Conservation (phyloP, 2,797 vertebrate species). For the Schizothorax lantsangensis region DNA sequence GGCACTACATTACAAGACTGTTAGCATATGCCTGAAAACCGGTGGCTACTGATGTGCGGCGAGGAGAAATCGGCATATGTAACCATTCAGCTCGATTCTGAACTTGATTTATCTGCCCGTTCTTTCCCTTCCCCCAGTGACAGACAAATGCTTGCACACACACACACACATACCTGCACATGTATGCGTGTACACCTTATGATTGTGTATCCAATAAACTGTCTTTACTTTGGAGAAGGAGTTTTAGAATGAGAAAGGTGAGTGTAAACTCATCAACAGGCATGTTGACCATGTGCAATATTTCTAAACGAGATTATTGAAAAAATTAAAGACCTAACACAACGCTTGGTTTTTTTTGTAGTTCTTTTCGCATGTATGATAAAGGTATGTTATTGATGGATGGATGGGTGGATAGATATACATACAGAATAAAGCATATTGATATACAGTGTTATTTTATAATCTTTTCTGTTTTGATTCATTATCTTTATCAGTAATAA, state of each 20-base stretch:
- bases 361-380: constrained; percentile 53
- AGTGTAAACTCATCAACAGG: constrained; percentile 82
- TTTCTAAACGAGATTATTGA: constrained; percentile 87
- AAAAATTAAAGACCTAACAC: constrained; percentile 87
- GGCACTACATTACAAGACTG: constrained; percentile 58
- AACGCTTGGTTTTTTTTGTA: constrained; percentile 57
- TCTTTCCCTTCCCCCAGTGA: constrained; percentile 16
- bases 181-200: constrained; percentile 81
- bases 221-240: constrained; percentile 83
- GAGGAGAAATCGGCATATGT: constrained; percentile 9
- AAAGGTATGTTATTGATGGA: not conserved
- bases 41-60: constrained; percentile 16
- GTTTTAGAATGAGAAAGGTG: constrained; percentile 79
- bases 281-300: constrained; percentile 89
- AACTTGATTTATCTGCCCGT: constrained; percentile 36
- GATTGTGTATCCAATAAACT: constrained; percentile 83
- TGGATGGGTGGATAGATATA: not conserved
- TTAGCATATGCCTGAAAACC: constrained; percentile 54
- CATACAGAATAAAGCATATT: not conserved
- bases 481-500: not conserved
- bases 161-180: constrained; percentile 74
- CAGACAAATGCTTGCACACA: constrained; percentile 72
- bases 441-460: not conserved
- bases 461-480: not conserved
- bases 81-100: constrained; percentile 6